A percentile compares a stretch with the other conserved stretches of the same genome.
Conservation (phyloP, 30 jellyfish, hydroid and myxozoan species). For the Mastigias papua region DNA sequence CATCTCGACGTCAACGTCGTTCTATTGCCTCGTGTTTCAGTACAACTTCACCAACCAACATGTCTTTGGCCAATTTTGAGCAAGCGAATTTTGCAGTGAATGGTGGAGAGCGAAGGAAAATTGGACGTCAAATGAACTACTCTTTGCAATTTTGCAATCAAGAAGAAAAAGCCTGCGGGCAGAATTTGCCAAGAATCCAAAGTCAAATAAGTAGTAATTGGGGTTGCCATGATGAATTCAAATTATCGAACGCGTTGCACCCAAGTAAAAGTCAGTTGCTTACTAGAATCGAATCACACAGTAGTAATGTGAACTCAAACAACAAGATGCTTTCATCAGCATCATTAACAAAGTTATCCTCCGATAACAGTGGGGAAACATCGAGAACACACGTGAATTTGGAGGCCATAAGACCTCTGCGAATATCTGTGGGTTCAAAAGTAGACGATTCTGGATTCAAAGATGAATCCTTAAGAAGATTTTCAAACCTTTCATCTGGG, state of each 20-base stretch:
- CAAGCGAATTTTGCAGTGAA: neutral
- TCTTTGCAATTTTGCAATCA: neutral
- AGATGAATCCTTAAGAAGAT: neutral
- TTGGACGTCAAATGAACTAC: neutral
- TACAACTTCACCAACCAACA: neutral
- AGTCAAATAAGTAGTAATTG: neutral
- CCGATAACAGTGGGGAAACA: neutral
- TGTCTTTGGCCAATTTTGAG: neutral
- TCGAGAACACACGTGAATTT: neutral
- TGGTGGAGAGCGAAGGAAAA: neutral
- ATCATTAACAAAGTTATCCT: neutral
- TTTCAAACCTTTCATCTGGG: neutral
- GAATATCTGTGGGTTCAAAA: neutral
- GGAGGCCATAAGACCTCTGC: neutral
- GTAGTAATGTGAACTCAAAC: neutral
- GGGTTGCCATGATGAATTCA: neutral
- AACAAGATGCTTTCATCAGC: neutral
- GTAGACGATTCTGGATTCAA: slow-evolving; percentile 31
- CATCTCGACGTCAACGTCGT: slow-evolving; percentile 31
- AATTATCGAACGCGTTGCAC: neutral
- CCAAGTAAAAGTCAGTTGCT: neutral
- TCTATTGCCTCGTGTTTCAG: slow-evolving; percentile 41
- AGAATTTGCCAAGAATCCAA: neutral
- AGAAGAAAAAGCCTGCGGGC: neutral
- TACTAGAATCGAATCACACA: neutral